Percentiles rank a stretch among this genome's conserved stretches.
Conservation (phyloP, 2,113 vertebrate genomes). For the Nannobrachium achirus region DNA sequence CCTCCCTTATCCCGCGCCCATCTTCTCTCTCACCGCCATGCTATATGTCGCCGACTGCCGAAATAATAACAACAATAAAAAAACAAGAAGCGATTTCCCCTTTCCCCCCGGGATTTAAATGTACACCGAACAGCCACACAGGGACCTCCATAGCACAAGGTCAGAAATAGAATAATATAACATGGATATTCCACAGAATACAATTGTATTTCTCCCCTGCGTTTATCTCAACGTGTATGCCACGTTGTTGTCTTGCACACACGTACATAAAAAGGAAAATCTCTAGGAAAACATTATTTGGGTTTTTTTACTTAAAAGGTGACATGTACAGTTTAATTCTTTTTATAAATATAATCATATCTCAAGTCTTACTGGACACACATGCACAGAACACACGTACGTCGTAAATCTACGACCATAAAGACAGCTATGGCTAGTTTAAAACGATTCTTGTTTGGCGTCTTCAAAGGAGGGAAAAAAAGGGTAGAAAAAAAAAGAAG, state of each 20-base stretch:
- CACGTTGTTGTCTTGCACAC: slow-evolving; percentile 46
- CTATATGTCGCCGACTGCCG: slow-evolving; percentile 22
- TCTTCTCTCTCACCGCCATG: slow-evolving; percentile 32
- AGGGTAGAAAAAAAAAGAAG: slow-evolving; percentile 23
- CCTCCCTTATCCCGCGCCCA: slow-evolving; percentile 32
- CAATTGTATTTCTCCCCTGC: slow-evolving; percentile 65
- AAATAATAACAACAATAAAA: neutral
- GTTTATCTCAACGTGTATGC: slow-evolving; percentile 48
- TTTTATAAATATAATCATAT: slow-evolving; percentile 44
- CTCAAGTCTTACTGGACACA: slow-evolving; percentile 60
- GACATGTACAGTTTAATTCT: slow-evolving; percentile 12
- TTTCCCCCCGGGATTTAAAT: slow-evolving; percentile 32
- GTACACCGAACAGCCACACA: slow-evolving; percentile 62
- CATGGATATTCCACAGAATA: slow-evolving; percentile 54
- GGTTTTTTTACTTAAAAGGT: slow-evolving; percentile 54
- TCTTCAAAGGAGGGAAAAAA: slow-evolving; percentile 38
- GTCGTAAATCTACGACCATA: slow-evolving; percentile 47
- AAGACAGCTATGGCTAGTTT: slow-evolving; percentile 70
- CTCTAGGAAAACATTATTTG: slow-evolving; percentile 52
- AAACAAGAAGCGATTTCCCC: slow-evolving; percentile 26
- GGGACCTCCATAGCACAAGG: slow-evolving; percentile 65
- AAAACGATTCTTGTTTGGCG: slow-evolving; percentile 57
- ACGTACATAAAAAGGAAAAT: slow-evolving; percentile 28
- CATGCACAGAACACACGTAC: slow-evolving; percentile 59
- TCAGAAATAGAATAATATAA: slow-evolving; percentile 60